phyloP scores from a whole-genome alignment of 2,113 vertebrate species.

The Sigmodon hispidus region DNA sequence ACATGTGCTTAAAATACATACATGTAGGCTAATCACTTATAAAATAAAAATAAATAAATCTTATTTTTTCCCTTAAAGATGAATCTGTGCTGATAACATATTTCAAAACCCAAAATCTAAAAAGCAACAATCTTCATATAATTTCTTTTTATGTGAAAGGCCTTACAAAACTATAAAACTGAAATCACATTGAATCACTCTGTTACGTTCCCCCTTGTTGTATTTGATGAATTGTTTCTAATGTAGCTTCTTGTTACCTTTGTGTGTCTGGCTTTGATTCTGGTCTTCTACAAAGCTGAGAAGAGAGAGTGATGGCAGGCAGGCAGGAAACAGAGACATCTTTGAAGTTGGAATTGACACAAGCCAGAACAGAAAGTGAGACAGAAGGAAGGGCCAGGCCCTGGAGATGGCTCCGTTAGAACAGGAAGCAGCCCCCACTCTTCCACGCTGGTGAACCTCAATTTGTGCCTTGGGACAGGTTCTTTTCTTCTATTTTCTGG shows the following conservation, averaged over 20 bases:
- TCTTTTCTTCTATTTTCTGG: background rate
- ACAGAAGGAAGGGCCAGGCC: background rate
- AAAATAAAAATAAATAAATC: background rate
- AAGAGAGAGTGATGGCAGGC: background rate
- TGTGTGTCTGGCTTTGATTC: background rate
- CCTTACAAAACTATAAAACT: background rate
- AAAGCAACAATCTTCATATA: background rate
- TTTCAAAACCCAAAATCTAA: background rate
- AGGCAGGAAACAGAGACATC: constrained; percentile 12
- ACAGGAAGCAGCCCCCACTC: background rate
- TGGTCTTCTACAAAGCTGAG: background rate
- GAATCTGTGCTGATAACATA: background rate
- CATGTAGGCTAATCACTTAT: background rate
- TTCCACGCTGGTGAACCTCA: background rate
- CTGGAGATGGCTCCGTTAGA: fast-evolving
- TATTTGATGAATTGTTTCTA: background rate
- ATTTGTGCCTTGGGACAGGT: background rate
- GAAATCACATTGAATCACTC: background rate
- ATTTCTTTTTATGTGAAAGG: background rate
- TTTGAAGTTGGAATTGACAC: constrained; percentile 12
- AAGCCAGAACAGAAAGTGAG: background rate
- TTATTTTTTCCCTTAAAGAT: background rate
- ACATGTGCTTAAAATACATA: background rate
- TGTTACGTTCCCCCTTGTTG: background rate
- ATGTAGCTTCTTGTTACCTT: background rate